phyloP scores from a whole-genome alignment of 2,888 invertebrate genomes.

The Cosmia pyralina region DNA sequence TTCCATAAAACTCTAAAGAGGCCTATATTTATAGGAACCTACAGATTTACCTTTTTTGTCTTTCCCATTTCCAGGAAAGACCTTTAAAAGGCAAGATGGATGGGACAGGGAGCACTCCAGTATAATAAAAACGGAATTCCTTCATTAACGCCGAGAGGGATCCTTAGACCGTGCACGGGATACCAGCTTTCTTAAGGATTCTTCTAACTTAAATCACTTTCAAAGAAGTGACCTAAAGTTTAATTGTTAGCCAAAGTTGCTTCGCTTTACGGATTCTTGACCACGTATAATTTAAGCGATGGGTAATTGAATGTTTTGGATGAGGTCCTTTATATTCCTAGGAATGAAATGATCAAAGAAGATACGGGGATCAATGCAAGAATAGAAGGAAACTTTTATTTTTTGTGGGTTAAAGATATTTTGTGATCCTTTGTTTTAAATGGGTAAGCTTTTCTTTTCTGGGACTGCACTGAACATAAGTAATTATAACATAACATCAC shows the following conservation, averaged over 20 bases:
- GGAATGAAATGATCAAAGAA: constrained; percentile 17
- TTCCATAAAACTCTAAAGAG: constrained; percentile 37
- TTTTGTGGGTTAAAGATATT: neutral
- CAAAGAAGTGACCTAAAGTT: constrained; percentile 68
- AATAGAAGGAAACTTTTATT: neutral
- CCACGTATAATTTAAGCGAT: constrained; percentile 55
- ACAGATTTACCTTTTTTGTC: constrained; percentile 65
- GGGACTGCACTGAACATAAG: neutral
- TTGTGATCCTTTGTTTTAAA: neutral
- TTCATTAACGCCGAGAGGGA: constrained; percentile 77
- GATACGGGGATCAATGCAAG: neutral
- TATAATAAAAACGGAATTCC: constrained; percentile 83
- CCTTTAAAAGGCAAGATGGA: constrained; percentile 74
- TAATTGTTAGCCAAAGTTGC: constrained; percentile 64
- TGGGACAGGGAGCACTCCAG: constrained; percentile 76
- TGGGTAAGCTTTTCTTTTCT: neutral
- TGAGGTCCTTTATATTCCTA: constrained; percentile 1
- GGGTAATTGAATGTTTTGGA: constrained; percentile 42
- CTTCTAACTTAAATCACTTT: constrained; percentile 73
- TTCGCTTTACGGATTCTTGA: constrained; percentile 61
- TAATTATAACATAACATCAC: neutral
- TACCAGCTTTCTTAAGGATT: constrained; percentile 69
- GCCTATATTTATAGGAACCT: constrained; percentile 52
- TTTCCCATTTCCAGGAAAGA: constrained; percentile 58
- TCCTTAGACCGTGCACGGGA: constrained; percentile 60